Evolutionary conservation across 2,797 vertebrate genomes (phyloP).

Genomic region (Xenopus petersii): DNA sequence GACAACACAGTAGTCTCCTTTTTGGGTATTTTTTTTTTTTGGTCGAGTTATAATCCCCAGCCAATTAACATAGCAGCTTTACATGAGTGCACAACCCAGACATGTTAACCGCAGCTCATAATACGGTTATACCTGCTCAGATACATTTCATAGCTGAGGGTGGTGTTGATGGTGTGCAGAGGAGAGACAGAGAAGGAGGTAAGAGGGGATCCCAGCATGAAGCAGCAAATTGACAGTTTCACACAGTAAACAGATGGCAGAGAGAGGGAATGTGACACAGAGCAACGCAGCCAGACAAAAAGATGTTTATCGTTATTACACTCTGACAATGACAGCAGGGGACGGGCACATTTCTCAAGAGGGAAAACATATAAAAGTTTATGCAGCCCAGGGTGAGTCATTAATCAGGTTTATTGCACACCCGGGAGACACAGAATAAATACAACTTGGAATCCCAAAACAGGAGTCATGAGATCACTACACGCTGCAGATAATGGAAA

Average conservation of each 20-base stretch:
- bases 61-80: neutral
- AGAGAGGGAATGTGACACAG: conserved; percentile 24
- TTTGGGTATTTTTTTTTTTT: neutral
- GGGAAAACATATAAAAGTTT: conserved; percentile 1
- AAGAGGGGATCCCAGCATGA: conserved; percentile 6
- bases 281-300: conserved; percentile 22
- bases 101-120: neutral
- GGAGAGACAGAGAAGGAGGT: neutral
- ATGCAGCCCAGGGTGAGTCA: conserved; percentile 18
- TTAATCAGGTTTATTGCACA: conserved; percentile 24
- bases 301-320: conserved; percentile 28
- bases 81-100: neutral
- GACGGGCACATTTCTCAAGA: neutral
- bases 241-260: conserved; percentile 26
- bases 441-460: conserved; percentile 15
- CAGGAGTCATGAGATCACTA: conserved; percentile 2
- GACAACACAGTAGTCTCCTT: neutral
- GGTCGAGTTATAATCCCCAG: neutral
- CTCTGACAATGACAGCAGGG: neutral
- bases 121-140: neutral
- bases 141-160: neutral
- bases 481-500: neutral
- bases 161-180: neutral
- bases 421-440: neutral
- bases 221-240: conserved; percentile 19